Conservation (phyloP, 2,113 vertebrate species). For the Cettia cetti region DNA sequence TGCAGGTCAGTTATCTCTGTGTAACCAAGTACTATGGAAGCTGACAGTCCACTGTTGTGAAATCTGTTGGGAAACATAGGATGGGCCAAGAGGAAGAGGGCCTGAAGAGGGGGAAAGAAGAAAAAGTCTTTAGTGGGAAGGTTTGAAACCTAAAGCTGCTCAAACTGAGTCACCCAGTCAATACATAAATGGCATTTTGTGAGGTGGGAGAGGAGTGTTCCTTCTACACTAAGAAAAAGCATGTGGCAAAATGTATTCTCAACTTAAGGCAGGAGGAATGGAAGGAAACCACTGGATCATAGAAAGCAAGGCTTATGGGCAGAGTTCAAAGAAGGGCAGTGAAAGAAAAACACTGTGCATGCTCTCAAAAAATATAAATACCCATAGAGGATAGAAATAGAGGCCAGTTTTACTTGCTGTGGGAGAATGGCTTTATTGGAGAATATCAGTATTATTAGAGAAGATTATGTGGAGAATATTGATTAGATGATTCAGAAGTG, state of each 20-base stretch:
- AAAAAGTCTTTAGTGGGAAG: neutral
- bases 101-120: neutral
- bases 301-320: neutral
- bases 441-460: neutral
- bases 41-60: neutral
- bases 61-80: neutral
- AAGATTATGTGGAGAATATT: neutral
- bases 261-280: neutral
- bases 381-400: neutral
- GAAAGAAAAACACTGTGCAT: neutral
- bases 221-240: neutral
- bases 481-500: neutral
- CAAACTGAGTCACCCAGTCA: accelerated
- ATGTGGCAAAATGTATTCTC: neutral
- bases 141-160: neutral
- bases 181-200: neutral
- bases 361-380: neutral
- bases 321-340: neutral
- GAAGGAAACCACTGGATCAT: neutral
- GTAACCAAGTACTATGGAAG: neutral
- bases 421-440: neutral
- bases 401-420: neutral
- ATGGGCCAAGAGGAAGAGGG: neutral
- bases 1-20: neutral
- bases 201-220: neutral